Evolutionary conservation across 2,797 vertebrate species (phyloP).

Genomic region (Halcyon chelicuti): DNA sequence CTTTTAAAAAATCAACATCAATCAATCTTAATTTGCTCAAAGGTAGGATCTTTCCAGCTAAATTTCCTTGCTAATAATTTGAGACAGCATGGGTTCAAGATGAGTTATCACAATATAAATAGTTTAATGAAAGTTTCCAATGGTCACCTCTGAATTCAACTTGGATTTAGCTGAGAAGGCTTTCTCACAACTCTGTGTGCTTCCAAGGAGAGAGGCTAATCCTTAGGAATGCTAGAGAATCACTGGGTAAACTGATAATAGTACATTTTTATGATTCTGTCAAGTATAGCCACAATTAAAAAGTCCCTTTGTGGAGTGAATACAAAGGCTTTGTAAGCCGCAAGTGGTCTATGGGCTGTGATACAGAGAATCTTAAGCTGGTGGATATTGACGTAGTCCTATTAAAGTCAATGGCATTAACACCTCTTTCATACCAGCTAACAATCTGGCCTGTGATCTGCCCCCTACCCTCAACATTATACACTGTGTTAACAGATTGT

Average conservation of each 20-base stretch:
- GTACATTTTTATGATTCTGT: slow-evolving; percentile 65
- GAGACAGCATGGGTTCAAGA: neutral
- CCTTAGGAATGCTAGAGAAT: slow-evolving; percentile 55
- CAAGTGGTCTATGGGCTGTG: slow-evolving; percentile 21
- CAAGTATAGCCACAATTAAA: slow-evolving; percentile 62
- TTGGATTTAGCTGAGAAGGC: slow-evolving; percentile 36
- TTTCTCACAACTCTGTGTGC: slow-evolving; percentile 46
- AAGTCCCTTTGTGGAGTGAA: slow-evolving; percentile 44
- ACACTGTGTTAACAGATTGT: slow-evolving; percentile 57
- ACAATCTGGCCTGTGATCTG: slow-evolving; percentile 65
- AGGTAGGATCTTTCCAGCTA: neutral
- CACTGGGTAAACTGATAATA: slow-evolving; percentile 62
- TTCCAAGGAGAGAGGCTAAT: slow-evolving; percentile 54
- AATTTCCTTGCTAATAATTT: neutral
- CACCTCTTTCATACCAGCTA: slow-evolving; percentile 58
- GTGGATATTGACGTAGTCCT: slow-evolving; percentile 54
- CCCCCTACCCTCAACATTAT: slow-evolving; percentile 57
- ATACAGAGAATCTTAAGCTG: slow-evolving; percentile 50
- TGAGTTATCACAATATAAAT: slow-evolving; percentile 1
- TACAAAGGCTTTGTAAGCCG: slow-evolving; percentile 32
- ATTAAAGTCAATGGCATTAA: slow-evolving; percentile 66
- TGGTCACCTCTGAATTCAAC: slow-evolving; percentile 30
- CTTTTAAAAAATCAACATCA: neutral
- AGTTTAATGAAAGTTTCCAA: slow-evolving; percentile 19
- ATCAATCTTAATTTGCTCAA: neutral